Evolutionary conservation across 2,113 vertebrate species (phyloP), one percentile per base, ranked within the genome.

Genomic region (Acanthochromis polyacanthus): DNA sequence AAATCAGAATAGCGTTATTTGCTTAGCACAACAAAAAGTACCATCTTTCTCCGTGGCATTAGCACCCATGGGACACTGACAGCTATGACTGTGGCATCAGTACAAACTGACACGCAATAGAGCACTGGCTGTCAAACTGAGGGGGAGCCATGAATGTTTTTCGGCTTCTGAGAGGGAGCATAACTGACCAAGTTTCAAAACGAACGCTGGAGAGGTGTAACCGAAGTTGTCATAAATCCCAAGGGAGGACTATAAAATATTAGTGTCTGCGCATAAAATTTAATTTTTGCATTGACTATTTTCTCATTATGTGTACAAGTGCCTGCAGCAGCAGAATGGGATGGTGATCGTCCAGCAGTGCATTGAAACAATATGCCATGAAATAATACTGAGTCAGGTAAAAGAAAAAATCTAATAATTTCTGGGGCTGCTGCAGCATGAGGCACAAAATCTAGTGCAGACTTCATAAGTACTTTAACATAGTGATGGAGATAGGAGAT

Each of bases 401-500:
- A 55, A 63, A 64, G 28, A 72, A 60, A 30, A 30, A 1, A 40
- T 36, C 58, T 17, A 32, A 64, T 6, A 3, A 67, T 64, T 72
- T 23, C 51, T 67, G 58, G 30, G 51, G 51, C 66, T 72, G 77
- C 71, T 82, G 86, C 48, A 59, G 32, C 23, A 73, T 52, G 40
- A 71, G 53, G 25, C 52, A 79, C 67, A 78, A 75, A 77, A 76
- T n/a, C 38, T 40, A 51, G 38, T 67, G 57, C 45, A 56, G 53
- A 66, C 60, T 75, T 80, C 57, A 76, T 53, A 81, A 82, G 73
- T 71, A 76, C 64, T 78, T 61, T 30, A 77, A 81, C 69, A 90
- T 53, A 78, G 52, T 66, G 52, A 88, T 65, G 19, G 79, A 80
- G 74, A 82, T 14, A 40, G 14, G 60, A 78, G 56, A 82, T 72